phyloP scores from a whole-genome alignment of 1,140 invertebrate species.

The Lepidurus couesii region DNA sequence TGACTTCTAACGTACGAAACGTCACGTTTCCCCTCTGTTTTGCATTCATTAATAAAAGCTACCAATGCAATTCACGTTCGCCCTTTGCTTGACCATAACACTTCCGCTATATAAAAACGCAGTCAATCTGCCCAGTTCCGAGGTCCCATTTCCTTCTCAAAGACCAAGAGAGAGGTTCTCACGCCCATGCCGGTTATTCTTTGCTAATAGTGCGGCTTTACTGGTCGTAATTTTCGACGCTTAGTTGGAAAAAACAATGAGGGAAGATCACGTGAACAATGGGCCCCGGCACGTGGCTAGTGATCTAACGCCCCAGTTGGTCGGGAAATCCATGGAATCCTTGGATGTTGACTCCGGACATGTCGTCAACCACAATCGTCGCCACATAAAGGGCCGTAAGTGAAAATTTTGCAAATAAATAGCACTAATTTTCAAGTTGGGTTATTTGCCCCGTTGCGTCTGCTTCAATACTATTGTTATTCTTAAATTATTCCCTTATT shows the following conservation, averaged over 20 bases:
- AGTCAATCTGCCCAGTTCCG: not conserved
- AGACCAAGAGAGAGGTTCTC: not conserved
- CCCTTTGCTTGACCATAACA: not conserved
- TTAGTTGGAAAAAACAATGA: not conserved
- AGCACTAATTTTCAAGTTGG: not conserved
- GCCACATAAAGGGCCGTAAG: not conserved
- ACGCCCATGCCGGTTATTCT: not conserved
- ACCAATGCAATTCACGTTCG: constrained; percentile 2
- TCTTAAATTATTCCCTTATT: no score
- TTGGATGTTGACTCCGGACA: not conserved
- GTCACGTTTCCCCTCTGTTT: not conserved
- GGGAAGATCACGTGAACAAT: not conserved
- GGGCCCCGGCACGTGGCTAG: not conserved
- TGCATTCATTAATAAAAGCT: not conserved
- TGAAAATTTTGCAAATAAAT: not conserved
- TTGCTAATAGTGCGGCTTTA: not conserved
- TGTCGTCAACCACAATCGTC: not conserved
- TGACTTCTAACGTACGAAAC: no score
- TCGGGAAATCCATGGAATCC: constrained; percentile 1
- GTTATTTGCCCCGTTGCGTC: not conserved
- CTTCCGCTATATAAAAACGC: not conserved
- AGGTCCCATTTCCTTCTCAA: not conserved
- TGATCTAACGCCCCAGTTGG: not conserved
- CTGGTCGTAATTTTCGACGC: no score
- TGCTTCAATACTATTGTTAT: no score